Conservation (phyloP, 2,113 vertebrate genomes). For the Sporophila hypoxantha region DNA sequence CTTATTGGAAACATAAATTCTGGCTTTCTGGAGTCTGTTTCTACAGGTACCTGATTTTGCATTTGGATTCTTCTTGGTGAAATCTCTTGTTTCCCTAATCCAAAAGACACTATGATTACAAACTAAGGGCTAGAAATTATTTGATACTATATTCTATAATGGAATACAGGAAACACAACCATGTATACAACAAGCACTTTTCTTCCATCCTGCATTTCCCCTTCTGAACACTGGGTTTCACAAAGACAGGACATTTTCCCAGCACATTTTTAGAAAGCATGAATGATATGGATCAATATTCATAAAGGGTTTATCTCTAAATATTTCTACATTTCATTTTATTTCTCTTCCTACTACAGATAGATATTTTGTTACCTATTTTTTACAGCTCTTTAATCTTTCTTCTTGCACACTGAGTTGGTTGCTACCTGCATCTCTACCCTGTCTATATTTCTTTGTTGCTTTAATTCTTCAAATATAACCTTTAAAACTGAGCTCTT, state of each 20-base stretch:
- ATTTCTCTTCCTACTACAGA: not conserved
- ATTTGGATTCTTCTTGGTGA: not conserved
- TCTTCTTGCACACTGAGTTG: not conserved
- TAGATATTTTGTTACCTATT: not conserved
- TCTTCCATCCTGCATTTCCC: not conserved
- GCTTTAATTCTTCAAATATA: not conserved
- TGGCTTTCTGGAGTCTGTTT: not conserved
- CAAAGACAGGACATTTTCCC: not conserved
- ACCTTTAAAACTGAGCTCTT: not conserved
- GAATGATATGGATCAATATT: not conserved
- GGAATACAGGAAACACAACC: not conserved
- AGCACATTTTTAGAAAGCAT: not conserved
- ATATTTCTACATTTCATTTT: not conserved
- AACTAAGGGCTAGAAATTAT: not conserved
- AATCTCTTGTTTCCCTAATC: not conserved
- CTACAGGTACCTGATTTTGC: not conserved
- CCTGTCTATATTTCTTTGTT: not conserved
- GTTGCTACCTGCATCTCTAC: not conserved
- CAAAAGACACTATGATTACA: not conserved
- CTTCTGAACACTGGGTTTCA: not conserved
- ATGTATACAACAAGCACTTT: not conserved
- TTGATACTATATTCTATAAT: not conserved
- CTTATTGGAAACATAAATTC: not conserved
- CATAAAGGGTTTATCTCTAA: not conserved
- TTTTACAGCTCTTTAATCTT: not conserved